phyloP scores from a whole-genome alignment of 1,140 invertebrate species.

The Bombus ignitus region DNA sequence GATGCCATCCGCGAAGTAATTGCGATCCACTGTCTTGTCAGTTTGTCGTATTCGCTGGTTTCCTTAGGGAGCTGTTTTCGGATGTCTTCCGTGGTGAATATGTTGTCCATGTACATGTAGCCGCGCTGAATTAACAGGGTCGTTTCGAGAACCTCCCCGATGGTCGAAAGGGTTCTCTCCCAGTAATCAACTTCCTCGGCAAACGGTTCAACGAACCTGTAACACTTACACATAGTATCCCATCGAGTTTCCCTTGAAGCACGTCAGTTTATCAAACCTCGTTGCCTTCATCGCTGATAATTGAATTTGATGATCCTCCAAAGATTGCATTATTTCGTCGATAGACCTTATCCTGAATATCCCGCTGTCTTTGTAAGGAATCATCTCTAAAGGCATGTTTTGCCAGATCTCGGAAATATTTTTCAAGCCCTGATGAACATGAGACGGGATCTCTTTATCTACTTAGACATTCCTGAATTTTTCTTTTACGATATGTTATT shows the following conservation, averaged over 20 bases:
- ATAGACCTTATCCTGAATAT: slow-evolving; percentile 85
- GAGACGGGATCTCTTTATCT: background rate
- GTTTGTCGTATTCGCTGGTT: slow-evolving; percentile 88
- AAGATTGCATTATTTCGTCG: slow-evolving; percentile 88
- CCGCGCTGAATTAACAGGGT: slow-evolving; percentile 89
- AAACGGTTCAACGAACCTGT: slow-evolving; percentile 88
- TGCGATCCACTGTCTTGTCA: slow-evolving; percentile 88
- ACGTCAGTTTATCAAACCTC: slow-evolving; percentile 69
- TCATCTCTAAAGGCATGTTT: slow-evolving; percentile 87
- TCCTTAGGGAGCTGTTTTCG: slow-evolving; percentile 91
- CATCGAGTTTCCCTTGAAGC: too few relatives aligned
- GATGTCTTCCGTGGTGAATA: slow-evolving; percentile 93
- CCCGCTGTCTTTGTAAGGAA: slow-evolving; percentile 87
- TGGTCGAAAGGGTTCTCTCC: slow-evolving; percentile 90
- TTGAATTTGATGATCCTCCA: slow-evolving; percentile 90
- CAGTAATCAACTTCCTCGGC: slow-evolving; percentile 83
- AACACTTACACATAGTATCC: background rate
- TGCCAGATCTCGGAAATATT: slow-evolving; percentile 89
- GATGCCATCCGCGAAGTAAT: slow-evolving; percentile 84
- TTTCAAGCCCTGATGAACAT: slow-evolving; percentile 84
- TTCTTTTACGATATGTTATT: too few relatives aligned
- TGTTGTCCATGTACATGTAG: slow-evolving; percentile 94
- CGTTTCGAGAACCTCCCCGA: slow-evolving; percentile 91
- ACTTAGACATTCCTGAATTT: background rate
- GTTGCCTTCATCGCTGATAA: slow-evolving; percentile 93